phyloP scores from a whole-genome alignment of 2,888 invertebrate genomes.

The Biston betularia region DNA sequence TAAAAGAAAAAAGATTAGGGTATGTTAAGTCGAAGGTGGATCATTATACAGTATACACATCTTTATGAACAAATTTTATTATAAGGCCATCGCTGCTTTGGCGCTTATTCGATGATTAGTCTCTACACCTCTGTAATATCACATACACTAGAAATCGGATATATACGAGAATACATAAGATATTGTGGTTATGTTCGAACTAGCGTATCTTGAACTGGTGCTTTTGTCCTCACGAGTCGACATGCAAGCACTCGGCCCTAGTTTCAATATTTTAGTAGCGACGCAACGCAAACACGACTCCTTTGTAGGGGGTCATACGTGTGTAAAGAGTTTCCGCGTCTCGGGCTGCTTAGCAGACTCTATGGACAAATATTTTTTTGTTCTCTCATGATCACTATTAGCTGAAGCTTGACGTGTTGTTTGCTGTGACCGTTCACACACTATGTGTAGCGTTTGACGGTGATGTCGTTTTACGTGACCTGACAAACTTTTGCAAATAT shows the following conservation, averaged over 20 bases:
- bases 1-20: too few relatives aligned
- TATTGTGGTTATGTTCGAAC: background rate
- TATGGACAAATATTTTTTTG: constrained; percentile 78
- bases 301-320: constrained; percentile 82
- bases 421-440: constrained; percentile 39
- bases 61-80: too few relatives aligned
- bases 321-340: constrained; percentile 85
- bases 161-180: background rate
- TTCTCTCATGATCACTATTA: constrained; percentile 80
- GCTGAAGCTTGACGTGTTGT: constrained; percentile 66
- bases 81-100: too few relatives aligned
- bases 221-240: constrained; percentile 51
- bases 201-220: constrained; percentile 54
- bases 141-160: background rate
- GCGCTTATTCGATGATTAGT: background rate
- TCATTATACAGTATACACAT: too few relatives aligned
- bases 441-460: constrained; percentile 22
- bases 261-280: constrained; percentile 85
- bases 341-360: constrained; percentile 76
- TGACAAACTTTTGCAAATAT: constrained; percentile 24
- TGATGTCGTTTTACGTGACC: constrained; percentile 28
- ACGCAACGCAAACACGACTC: constrained; percentile 79
- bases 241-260: constrained; percentile 74
- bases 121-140: background rate
- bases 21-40: too few relatives aligned